Evolutionary conservation across 2,797 vertebrate species (phyloP).

Genomic region (Potorous gilbertii): DNA sequence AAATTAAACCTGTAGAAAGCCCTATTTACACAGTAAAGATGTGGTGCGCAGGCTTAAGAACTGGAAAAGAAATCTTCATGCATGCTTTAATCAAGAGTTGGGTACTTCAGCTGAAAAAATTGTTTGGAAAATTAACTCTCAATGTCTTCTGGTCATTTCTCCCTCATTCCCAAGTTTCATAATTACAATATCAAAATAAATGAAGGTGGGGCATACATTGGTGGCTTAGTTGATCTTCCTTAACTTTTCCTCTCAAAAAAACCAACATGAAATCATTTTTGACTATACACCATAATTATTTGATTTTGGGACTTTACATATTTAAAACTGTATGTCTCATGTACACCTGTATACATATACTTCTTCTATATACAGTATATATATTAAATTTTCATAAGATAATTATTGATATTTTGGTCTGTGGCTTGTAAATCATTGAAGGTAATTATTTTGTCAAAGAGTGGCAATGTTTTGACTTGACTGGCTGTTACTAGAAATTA

Average conservation of each 20-base stretch:
- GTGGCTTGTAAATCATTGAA: neutral
- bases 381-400: neutral
- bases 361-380: neutral
- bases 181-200: neutral
- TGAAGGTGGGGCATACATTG: neutral
- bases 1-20: constrained; percentile 63
- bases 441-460: neutral
- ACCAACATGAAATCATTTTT: constrained; percentile 77
- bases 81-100: constrained; percentile 67
- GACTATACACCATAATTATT: neutral
- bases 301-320: neutral
- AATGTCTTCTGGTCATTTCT: constrained; percentile 21
- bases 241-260: neutral
- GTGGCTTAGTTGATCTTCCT: constrained; percentile 27
- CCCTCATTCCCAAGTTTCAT: constrained; percentile 13
- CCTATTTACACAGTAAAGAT: constrained; percentile 58
- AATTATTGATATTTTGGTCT: neutral
- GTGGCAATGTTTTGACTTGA: neutral
- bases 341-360: neutral
- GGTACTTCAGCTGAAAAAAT: constrained; percentile 13
- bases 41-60: constrained; percentile 16
- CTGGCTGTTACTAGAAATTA: neutral
- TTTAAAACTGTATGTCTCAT: neutral
- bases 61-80: constrained; percentile 73
- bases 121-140: constrained; percentile 33